These are phyloP conservation scores for Atta cephalotes DNA, from an alignment of 1,140 invertebrate species.

Conservation along the genomic window DNA sequence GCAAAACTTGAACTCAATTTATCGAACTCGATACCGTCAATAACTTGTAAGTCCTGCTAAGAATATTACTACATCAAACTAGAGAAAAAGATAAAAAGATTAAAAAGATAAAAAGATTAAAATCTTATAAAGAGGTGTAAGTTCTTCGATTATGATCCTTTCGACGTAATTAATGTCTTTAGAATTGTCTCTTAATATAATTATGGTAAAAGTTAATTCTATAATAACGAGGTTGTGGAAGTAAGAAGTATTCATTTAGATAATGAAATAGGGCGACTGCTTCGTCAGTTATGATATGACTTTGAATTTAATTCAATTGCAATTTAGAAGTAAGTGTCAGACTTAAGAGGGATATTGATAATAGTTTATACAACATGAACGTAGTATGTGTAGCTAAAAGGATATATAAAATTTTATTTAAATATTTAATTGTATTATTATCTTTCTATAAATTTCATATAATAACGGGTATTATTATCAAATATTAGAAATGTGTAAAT, in stretches of 20 bases:
- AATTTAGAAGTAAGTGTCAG: constrained; percentile 1
- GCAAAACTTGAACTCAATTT: not conserved
- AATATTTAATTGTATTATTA: not conserved
- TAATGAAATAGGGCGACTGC: constrained; percentile 11
- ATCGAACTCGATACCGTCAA: not conserved
- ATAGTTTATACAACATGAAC: not conserved
- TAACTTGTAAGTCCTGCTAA: not conserved
- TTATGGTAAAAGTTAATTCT: constrained; percentile 13
- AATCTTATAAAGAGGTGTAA: constrained; percentile 20
- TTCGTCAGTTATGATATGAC: not conserved
- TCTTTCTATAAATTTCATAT: constrained; percentile 6
- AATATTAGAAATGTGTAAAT: not conserved
- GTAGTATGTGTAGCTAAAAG: no score
- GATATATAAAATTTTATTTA: not conserved
- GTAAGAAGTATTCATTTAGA: constrained; percentile 19
- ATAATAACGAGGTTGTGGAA: not conserved
- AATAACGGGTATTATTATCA: not conserved
- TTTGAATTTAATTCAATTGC: constrained; percentile 20
- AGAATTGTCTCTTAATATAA: constrained; percentile 12
- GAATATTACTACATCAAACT: constrained; percentile 4
- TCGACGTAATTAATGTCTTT: not conserved
- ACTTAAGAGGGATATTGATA: constrained; percentile 13
- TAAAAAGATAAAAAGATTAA: no score
- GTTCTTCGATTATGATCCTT: not conserved
- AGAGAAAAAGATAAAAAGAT: not conserved